Conservation (phyloP, 2,797 vertebrate species). For the Glyptemys insculpta region DNA sequence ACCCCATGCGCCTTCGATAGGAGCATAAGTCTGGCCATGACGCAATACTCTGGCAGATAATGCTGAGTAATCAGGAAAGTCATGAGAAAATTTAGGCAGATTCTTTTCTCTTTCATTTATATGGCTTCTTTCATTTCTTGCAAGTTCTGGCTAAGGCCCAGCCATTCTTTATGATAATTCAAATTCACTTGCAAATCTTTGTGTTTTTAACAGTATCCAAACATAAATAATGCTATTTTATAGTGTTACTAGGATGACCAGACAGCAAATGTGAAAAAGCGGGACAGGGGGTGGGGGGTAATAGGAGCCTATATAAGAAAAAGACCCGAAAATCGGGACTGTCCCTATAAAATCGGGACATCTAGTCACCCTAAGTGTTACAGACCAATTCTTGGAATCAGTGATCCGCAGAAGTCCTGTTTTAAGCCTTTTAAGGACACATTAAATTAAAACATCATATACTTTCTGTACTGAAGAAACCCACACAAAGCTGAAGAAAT, state of each 20-base stretch:
- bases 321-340: too few species aligned
- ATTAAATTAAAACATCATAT: constrained; percentile 46
- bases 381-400: constrained; percentile 35
- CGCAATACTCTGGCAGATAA: constrained; percentile 18
- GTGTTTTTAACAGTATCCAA: neutral
- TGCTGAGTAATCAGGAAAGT: neutral
- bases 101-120: constrained; percentile 25
- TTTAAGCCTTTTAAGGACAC: constrained; percentile 49
- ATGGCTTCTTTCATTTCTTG: constrained; percentile 18
- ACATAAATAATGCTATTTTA: constrained; percentile 32
- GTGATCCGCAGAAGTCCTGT: neutral
- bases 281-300: too few species aligned
- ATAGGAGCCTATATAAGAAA: too few species aligned
- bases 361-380: neutral
- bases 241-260: neutral
- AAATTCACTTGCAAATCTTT: constrained; percentile 31
- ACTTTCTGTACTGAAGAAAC: constrained; percentile 35
- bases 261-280: too few species aligned
- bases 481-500: constrained; percentile 39
- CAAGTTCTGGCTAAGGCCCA: neutral
- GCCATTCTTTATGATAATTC: constrained; percentile 19
- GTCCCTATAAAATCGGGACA: too few species aligned
- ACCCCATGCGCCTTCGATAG: neutral
- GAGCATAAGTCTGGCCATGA: neutral
- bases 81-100: neutral